phyloP scores from a whole-genome alignment of 2,888 invertebrate genomes.

The Dasypolia templi region DNA sequence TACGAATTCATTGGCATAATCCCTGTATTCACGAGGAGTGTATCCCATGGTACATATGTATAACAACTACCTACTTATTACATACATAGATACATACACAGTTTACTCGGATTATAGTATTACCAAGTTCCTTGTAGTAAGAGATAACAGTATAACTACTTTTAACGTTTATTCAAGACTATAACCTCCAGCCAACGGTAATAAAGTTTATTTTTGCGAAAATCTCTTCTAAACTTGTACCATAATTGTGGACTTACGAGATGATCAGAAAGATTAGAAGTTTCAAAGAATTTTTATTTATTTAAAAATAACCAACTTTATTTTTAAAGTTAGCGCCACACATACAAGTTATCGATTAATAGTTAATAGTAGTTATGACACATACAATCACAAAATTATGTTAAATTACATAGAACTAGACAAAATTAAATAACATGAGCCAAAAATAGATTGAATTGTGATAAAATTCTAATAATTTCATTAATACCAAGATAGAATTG shows the following conservation, averaged over 20 bases:
- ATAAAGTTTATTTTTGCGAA: neutral
- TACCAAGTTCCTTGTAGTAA: neutral
- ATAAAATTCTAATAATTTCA: too few species aligned
- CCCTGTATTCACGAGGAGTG: neutral
- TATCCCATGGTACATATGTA: neutral
- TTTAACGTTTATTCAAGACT: neutral
- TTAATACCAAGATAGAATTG: neutral
- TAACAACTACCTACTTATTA: neutral
- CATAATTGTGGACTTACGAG: neutral
- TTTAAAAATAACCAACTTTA: too few species aligned
- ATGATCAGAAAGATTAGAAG: neutral
- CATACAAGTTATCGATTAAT: too few species aligned
- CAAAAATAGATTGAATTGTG: too few species aligned
- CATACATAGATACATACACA: neutral
- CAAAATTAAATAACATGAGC: too few species aligned
- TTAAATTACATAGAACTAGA: too few species aligned
- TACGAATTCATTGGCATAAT: slow-evolving; percentile 11
- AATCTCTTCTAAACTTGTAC: neutral
- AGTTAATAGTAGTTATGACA: too few species aligned
- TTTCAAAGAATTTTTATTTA: too few species aligned
- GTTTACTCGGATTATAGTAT: slow-evolving; percentile 4
- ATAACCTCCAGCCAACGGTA: neutral
- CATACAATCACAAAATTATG: too few species aligned
- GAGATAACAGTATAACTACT: too few species aligned
- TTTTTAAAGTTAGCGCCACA: too few species aligned